phyloP scores from a whole-genome alignment of 2,797 vertebrate species.

The Sylvilagus floridanus region DNA sequence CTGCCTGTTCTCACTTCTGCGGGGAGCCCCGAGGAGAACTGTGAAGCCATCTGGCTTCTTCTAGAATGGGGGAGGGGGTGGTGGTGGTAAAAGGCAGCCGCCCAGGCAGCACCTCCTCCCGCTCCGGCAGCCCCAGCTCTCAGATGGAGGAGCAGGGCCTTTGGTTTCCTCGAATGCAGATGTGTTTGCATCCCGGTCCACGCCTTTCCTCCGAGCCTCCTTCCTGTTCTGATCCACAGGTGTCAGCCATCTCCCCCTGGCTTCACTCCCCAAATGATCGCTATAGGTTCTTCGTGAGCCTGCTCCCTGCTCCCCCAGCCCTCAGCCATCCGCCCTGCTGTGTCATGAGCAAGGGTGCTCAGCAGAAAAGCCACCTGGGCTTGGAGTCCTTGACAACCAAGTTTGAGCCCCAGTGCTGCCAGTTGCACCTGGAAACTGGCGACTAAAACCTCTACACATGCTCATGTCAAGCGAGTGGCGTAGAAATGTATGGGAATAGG shows the following conservation, averaged over 20 bases:
- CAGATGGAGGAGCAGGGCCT: not conserved
- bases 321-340: fast-evolving
- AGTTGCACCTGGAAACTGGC: not conserved
- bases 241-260: no score
- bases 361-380: not conserved
- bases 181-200: not conserved
- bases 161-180: not conserved
- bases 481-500: no score
- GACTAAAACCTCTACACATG: not conserved
- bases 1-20: no score
- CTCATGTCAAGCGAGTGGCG: not conserved
- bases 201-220: not conserved
- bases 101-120: fast-evolving
- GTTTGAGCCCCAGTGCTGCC: not conserved
- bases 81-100: no score
- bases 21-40: not conserved
- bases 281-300: not conserved
- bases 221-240: not conserved
- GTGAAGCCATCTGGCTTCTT: no score
- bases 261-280: no score
- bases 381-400: no score
- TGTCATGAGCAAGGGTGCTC: not conserved
- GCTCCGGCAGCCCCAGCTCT: not conserved
- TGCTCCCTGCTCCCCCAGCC: not conserved
- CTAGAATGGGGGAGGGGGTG: no score